These are phyloP conservation scores for Trimorus sp. DNA, from an alignment of 2,888 invertebrate species.

Conservation along the genomic window DNA sequence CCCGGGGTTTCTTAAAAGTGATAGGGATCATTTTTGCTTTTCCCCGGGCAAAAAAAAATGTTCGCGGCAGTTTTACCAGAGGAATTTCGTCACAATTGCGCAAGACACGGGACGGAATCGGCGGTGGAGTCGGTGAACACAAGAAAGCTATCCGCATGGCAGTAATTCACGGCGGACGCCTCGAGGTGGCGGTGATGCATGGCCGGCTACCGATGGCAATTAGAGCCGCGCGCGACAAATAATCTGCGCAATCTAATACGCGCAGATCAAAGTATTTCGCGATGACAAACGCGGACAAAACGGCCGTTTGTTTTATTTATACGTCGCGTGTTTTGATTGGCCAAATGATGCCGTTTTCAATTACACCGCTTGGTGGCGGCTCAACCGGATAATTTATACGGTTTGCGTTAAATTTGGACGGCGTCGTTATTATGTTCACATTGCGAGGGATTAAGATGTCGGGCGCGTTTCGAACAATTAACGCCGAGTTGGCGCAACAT, in stretches of 20 bases:
- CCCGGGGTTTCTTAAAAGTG: too few relatives aligned
- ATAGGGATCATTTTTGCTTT: too few relatives aligned
- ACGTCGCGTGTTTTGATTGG: constrained; percentile 27
- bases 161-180: constrained; percentile 71
- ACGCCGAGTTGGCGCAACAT: too few relatives aligned
- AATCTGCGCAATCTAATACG: constrained; percentile 69
- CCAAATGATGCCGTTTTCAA: constrained; percentile 19
- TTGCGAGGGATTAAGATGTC: too few relatives aligned
- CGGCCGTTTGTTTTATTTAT: constrained; percentile 33
- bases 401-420: background rate
- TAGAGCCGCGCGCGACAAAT: constrained; percentile 74
- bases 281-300: constrained; percentile 39
- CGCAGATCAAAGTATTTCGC: constrained; percentile 43
- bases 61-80: too few relatives aligned
- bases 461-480: too few relatives aligned
- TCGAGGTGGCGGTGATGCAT: constrained; percentile 73
- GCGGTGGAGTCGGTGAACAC: constrained; percentile 70
- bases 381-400: constrained; percentile 9
- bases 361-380: constrained; percentile 9
- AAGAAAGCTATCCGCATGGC: constrained; percentile 73
- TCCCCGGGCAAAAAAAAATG: too few relatives aligned
- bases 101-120: constrained; percentile 33
- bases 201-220: constrained; percentile 72
- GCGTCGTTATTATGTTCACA: background rate
- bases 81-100: constrained; percentile 32